Percentiles rank a stretch among this genome's conserved stretches.
phyloP scores from a whole-genome alignment of 2,888 invertebrate genomes.

The Byasa hedistus region DNA sequence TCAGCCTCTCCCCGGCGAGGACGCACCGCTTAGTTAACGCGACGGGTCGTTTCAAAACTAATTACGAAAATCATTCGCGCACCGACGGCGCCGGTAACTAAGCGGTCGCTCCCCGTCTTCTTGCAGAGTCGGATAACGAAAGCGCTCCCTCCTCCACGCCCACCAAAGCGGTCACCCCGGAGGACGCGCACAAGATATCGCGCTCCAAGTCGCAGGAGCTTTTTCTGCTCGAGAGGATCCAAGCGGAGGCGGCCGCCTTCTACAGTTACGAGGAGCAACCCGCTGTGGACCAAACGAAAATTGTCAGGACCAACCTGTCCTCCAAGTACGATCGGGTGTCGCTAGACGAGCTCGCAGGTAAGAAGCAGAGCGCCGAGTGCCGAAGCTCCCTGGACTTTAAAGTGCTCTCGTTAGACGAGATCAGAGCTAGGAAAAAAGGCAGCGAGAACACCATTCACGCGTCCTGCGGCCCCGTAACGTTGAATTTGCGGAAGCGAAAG shows the following conservation, averaged over 20 bases:
- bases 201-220: slow-evolving; percentile 84
- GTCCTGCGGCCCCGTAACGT: slow-evolving; percentile 50
- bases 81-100: slow-evolving; percentile 44
- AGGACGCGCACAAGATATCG: slow-evolving; percentile 51
- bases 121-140: slow-evolving; percentile 90
- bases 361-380: slow-evolving; percentile 47
- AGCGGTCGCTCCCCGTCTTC: slow-evolving; percentile 80
- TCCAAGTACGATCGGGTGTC: slow-evolving; percentile 73
- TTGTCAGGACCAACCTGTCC: slow-evolving; percentile 51
- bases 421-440: slow-evolving; percentile 62
- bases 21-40: slow-evolving; percentile 63
- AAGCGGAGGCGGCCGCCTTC: slow-evolving; percentile 86
- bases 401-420: slow-evolving; percentile 76
- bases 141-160: slow-evolving; percentile 83
- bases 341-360: slow-evolving; percentile 74
- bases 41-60: slow-evolving; percentile 71
- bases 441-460: slow-evolving; percentile 44
- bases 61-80: slow-evolving; percentile 74
- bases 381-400: slow-evolving; percentile 66
- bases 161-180: slow-evolving; percentile 64
- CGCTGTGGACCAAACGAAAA: slow-evolving; percentile 41
- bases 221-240: slow-evolving; percentile 83
- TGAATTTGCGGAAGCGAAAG: slow-evolving; percentile 67
- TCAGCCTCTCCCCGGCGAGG: slow-evolving; percentile 61
- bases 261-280: slow-evolving; percentile 79